These are phyloP conservation scores for Petromus typicus DNA, from an alignment of 2,113 vertebrate species.

Conservation along the genomic window DNA sequence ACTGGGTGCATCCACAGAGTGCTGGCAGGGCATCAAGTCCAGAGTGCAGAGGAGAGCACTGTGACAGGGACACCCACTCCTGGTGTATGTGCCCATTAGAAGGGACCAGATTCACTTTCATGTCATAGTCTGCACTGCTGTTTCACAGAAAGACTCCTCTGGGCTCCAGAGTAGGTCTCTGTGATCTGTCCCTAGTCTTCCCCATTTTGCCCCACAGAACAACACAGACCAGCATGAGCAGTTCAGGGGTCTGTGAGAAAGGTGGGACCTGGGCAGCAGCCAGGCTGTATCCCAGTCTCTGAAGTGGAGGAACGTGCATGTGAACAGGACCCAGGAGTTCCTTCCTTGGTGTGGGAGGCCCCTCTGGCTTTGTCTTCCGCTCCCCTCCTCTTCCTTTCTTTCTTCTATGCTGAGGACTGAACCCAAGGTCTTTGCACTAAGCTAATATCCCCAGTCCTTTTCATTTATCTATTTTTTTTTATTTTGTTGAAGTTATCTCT, in stretches of 20 bases:
- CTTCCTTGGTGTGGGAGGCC: neutral
- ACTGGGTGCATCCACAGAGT: neutral
- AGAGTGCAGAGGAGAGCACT: neutral
- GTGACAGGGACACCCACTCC: neutral
- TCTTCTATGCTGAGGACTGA: too few species aligned
- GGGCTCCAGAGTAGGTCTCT: neutral
- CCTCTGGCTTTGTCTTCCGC: neutral
- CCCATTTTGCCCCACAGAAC: neutral
- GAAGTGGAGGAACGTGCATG: neutral
- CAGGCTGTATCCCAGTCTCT: neutral
- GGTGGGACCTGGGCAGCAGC: neutral
- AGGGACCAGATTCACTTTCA: neutral
- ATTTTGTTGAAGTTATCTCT: too few species aligned
- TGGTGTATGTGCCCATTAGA: neutral
- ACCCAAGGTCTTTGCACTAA: too few species aligned
- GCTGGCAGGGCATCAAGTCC: slow-evolving; percentile 26
- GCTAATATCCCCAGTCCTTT: too few species aligned
- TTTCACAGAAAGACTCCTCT: neutral
- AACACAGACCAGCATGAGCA: neutral
- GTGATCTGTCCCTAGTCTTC: neutral
- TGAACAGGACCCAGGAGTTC: neutral
- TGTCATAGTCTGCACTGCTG: too few species aligned
- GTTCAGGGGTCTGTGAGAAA: neutral
- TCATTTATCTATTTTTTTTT: too few species aligned
- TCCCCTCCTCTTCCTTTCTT: neutral